Base-by-base conservation (phyloP, 1,140 invertebrate genomes). In the Probaryconus sp. region DNA sequence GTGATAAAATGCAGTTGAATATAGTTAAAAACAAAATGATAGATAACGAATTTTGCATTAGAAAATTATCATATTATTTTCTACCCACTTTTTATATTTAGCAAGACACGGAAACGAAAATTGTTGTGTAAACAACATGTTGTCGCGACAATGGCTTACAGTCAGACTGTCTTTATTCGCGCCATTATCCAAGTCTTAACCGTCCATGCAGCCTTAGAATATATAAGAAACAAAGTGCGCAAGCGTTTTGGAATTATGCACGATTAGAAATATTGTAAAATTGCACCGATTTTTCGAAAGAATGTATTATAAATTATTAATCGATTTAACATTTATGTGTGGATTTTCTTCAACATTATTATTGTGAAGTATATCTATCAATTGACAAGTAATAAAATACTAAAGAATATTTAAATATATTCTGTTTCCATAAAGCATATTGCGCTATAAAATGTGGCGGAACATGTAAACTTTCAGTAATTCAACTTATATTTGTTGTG, bases 151-250 rank as follows among this genome's bases (percentile, higher is more conserved):
- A 70, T 79, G 63, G 68, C 53, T 79, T 43, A 61, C 65, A 60
- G 61, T 65, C 51, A 55, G 33, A 86, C 83, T 85, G 81, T 80
- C 70, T 81, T 76, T 67, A 69, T 77, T 71, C 53, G 81, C 74
- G 75, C 55, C 81, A 82, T 80, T 87, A 85, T 85, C 86, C 84
- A 83, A 81, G 81, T 85, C 85, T 87, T 85, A 87, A 87, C 70
- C 82, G 80, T 80, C 79, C 77, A 61, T 78, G 40, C 61, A 58
- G 55, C 64, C 77, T 82, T 77, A 43, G 16, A 72, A 78, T 75
- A 67, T 51, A 65, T 69, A 56, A 55, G 33, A 43, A 43, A 30
- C n/a, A 9, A 53, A 50, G 24, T 11, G 64, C 74, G 69, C 74
- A 73, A 50, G 56, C 71, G 70, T 58, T 47, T 31, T 20, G 11